phyloP scores from a whole-genome alignment of 2,888 invertebrate genomes.

The Luperina testacea region DNA sequence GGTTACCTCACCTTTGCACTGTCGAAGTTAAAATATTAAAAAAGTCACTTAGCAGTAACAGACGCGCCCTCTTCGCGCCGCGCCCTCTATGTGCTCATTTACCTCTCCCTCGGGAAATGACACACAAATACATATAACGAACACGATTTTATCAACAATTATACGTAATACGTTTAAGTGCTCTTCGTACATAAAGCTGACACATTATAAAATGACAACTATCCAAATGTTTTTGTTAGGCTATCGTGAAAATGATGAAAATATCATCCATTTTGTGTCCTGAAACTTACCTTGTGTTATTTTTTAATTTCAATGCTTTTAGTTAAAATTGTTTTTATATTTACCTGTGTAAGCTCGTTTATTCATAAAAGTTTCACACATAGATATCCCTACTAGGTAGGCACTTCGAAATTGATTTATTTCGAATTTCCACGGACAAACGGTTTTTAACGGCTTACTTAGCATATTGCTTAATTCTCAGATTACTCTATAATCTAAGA shows the following conservation, averaged over 20 bases:
- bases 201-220: background rate
- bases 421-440: background rate
- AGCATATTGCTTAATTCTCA: background rate
- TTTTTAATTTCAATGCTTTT: background rate
- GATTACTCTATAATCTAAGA: too few species aligned
- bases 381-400: background rate
- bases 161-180: constrained; percentile 37
- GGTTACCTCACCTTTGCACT: constrained; percentile 58
- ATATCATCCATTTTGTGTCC: background rate
- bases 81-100: constrained; percentile 57
- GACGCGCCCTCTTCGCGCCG: constrained; percentile 56
- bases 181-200: constrained; percentile 12
- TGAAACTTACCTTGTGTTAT: background rate
- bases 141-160: constrained; percentile 54
- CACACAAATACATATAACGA: constrained; percentile 52
- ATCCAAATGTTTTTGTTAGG: background rate
- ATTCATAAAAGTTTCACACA: background rate
- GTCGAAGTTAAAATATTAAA: constrained; percentile 65
- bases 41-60: constrained; percentile 62
- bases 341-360: background rate
- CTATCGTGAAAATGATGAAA: background rate
- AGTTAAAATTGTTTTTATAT: background rate
- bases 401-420: background rate
- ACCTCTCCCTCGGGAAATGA: constrained; percentile 55
- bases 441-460: background rate